phyloP scores from a whole-genome alignment of 35 echinoderm and acorn worm genomes.

The Amphiura filiformis region DNA sequence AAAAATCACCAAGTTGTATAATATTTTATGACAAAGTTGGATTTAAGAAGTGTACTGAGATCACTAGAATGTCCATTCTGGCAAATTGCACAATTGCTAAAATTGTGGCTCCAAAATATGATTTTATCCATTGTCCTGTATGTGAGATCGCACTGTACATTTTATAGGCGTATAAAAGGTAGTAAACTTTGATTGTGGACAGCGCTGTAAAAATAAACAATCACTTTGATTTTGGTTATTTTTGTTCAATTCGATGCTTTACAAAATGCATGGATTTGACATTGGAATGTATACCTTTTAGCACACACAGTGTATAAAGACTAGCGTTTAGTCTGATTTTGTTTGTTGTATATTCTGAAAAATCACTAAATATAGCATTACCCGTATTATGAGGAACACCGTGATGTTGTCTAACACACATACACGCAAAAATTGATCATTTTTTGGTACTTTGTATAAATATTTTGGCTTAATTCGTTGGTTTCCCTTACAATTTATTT shows the following conservation, averaged over 20 bases:
- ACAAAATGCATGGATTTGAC: too few relatives aligned
- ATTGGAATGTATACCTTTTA: neutral
- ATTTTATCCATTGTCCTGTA: neutral
- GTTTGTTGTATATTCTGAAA: too few relatives aligned
- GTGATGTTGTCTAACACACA: neutral
- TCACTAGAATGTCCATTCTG: neutral
- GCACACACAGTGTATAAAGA: neutral
- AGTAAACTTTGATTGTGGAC: neutral
- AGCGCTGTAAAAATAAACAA: neutral
- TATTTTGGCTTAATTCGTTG: too few relatives aligned
- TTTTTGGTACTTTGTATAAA: too few relatives aligned
- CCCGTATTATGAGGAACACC: neutral
- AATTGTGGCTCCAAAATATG: neutral
- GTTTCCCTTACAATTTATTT: too few relatives aligned
- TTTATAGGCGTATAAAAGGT: neutral
- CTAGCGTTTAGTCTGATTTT: too few relatives aligned
- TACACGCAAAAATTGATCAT: too few relatives aligned
- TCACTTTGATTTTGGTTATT: neutral
- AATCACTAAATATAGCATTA: neutral
- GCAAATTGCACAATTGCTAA: neutral
- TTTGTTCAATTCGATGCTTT: neutral
- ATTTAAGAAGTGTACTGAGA: neutral
- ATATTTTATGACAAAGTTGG: neutral
- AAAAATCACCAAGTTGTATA: neutral
- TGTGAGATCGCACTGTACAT: slow-evolving; percentile 9